Evolutionary conservation across 2,888 invertebrate genomes (phyloP), one percentile per base, ranked within the genome.

Genomic region (Pseudococcus viburni): DNA sequence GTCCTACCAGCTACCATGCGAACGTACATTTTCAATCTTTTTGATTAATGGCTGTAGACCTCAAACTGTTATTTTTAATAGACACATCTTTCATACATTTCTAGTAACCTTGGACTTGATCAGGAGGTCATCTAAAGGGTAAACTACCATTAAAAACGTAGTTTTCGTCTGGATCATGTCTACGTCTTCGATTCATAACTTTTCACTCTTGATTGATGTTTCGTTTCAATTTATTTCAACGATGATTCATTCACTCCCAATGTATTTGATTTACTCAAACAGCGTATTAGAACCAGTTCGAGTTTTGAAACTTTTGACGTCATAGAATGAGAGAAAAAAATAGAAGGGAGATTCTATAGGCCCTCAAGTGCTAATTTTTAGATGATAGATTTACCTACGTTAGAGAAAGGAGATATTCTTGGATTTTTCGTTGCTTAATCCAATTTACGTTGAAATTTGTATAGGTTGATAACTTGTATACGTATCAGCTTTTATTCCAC

Each of bases 71-170:
- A 80, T 42, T 80, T 80, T 80, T n/a, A 42, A 42, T 42, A 42
- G 42, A 9, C 9, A 42, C 42, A 4, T 33, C 39, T 83, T 46
- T 19, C 11, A 83, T 83, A 39, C 46, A 46, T 83, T 46, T 42
- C 80, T 83, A 19, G 46, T 33, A 83, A 83, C 80, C 80, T 83
- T 83, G 80, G 80, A 83, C 80, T 83, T 83, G 80, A 46, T 83
- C 80, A 46, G 19, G 80, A 83, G 80, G 80, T 83, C 80, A n/a
- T 46, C 46, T 83, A 83, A 83, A 83, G 80, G 80, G 80, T 83
- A 83, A 83, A 83, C 46, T 83, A 83, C 80, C 80, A 83, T 83
- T 83, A 83, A 83, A 83, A 83, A 83, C 80, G 80, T 83, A 46
- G 46, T 83, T 39, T 83, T 46, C 46, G 80, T 83, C 80, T 83